Conservation (phyloP, 2,888 invertebrate genomes). For the Drosophila vallismaia region DNA sequence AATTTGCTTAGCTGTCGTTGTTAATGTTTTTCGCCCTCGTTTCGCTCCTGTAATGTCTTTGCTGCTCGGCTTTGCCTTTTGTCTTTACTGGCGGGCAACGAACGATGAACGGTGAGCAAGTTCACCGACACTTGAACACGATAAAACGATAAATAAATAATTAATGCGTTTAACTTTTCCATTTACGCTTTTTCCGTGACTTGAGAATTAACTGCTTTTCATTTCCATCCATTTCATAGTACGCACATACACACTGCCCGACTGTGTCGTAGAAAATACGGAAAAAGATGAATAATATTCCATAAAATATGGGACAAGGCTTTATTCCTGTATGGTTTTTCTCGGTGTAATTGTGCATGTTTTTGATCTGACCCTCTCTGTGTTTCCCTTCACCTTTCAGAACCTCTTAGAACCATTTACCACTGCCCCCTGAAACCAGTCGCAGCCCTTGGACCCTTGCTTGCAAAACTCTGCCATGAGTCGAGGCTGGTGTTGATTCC, state of each 20-base stretch:
- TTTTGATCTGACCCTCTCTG: slow-evolving; percentile 26
- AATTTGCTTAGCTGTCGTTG: slow-evolving; percentile 69
- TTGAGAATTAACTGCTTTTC: slow-evolving; percentile 77
- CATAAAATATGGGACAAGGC: neutral
- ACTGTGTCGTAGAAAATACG: slow-evolving; percentile 1
- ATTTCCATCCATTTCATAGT: slow-evolving; percentile 73
- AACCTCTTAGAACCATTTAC: neutral
- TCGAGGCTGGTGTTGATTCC: slow-evolving; percentile 49
- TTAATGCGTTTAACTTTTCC: slow-evolving; percentile 80
- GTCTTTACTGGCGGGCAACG: slow-evolving; percentile 44
- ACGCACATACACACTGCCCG: slow-evolving; percentile 21
- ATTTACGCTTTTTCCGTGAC: slow-evolving; percentile 79
- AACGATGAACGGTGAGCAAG: slow-evolving; percentile 49
- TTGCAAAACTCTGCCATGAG: slow-evolving; percentile 20
- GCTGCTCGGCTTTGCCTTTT: slow-evolving; percentile 17
- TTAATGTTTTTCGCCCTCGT: slow-evolving; percentile 41
- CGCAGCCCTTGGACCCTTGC: slow-evolving; percentile 3
- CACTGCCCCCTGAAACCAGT: neutral
- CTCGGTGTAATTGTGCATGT: slow-evolving; percentile 1
- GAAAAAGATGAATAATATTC: neutral
- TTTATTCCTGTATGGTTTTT: neutral
- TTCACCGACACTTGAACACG: slow-evolving; percentile 77
- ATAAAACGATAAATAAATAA: slow-evolving; percentile 80
- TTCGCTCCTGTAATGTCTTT: slow-evolving; percentile 1
- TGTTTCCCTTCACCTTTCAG: neutral